phyloP scores from a whole-genome alignment of 2,888 invertebrate species.

The Ctena decussata region DNA sequence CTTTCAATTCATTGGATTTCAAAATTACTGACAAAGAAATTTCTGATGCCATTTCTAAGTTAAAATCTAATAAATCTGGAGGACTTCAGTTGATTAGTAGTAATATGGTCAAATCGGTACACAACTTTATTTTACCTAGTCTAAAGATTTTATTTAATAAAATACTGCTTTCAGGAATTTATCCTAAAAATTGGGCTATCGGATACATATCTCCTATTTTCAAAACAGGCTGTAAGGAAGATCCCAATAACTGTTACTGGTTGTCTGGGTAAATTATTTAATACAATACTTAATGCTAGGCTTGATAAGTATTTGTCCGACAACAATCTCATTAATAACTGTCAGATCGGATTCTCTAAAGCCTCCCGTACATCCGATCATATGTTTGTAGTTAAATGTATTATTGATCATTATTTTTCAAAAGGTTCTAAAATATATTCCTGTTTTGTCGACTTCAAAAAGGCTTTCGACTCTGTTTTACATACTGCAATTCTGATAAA shows the following conservation, averaged over 20 bases:
- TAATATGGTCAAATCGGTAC: neutral
- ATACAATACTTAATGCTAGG: constrained; percentile 8
- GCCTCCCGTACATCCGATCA: neutral
- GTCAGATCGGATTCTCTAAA: neutral
- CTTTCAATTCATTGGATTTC: neutral
- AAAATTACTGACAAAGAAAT: constrained; percentile 1
- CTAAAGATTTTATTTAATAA: neutral
- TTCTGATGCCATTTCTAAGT: neutral
- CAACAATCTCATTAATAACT: neutral
- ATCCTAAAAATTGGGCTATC: constrained; percentile 5
- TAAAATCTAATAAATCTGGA: neutral
- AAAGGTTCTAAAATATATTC: neutral
- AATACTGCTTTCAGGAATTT: constrained; percentile 1
- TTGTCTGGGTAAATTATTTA: constrained; percentile 22
- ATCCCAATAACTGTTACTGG: neutral
- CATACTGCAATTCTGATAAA: constrained; percentile 10
- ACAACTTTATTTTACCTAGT: constrained; percentile 3
- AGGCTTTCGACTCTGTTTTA: constrained; percentile 21
- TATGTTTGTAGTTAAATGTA: constrained; percentile 9
- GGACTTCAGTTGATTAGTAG: neutral
- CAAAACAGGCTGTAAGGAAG: neutral
- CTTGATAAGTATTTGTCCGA: neutral
- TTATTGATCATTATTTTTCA: neutral
- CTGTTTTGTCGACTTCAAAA: constrained; percentile 6
- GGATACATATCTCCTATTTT: constrained; percentile 23